phyloP scores from a whole-genome alignment of 2,797 vertebrate genomes.

The Gymnothorax reevesii region DNA sequence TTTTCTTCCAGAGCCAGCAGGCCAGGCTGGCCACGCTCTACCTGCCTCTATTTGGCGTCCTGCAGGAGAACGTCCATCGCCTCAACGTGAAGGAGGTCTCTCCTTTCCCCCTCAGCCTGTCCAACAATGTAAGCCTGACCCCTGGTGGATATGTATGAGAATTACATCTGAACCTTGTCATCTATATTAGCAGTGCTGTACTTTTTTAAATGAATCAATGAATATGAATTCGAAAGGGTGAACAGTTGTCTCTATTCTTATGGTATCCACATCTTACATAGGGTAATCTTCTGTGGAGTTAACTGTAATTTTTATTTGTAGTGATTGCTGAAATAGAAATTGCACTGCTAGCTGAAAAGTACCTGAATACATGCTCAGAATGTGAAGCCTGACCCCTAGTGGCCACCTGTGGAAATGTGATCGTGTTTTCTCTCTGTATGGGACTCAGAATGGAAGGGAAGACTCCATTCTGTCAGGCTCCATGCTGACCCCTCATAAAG shows the following conservation, averaged over 20 bases:
- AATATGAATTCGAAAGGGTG: too few relatives aligned
- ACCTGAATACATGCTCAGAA: slow-evolving; percentile 32
- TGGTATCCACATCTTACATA: too few relatives aligned
- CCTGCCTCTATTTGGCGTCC: slow-evolving; percentile 89
- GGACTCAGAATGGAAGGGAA: slow-evolving; percentile 81
- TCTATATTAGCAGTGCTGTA: too few relatives aligned
- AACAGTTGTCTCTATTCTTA: too few relatives aligned
- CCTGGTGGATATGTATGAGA: neutral
- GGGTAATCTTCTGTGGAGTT: too few relatives aligned
- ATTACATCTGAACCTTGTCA: neutral
- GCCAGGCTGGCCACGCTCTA: slow-evolving; percentile 93
- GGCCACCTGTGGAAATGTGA: slow-evolving; percentile 38
- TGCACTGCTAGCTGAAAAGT: neutral
- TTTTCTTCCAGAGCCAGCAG: slow-evolving; percentile 85
- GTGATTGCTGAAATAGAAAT: too few relatives aligned
- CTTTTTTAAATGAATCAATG: too few relatives aligned
- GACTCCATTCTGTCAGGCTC: slow-evolving; percentile 74
- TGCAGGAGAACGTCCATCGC: slow-evolving; percentile 92
- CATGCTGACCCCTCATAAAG: slow-evolving; percentile 86
- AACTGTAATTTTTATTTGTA: too few relatives aligned
- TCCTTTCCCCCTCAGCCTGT: slow-evolving; percentile 79
- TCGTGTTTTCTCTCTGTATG: slow-evolving; percentile 30
- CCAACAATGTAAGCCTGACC: slow-evolving; percentile 78
- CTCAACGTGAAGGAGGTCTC: slow-evolving; percentile 90
- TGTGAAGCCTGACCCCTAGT: slow-evolving; percentile 48